Base-by-base conservation (phyloP, 2,888 invertebrate species). In the Agrypnus murinus region DNA sequence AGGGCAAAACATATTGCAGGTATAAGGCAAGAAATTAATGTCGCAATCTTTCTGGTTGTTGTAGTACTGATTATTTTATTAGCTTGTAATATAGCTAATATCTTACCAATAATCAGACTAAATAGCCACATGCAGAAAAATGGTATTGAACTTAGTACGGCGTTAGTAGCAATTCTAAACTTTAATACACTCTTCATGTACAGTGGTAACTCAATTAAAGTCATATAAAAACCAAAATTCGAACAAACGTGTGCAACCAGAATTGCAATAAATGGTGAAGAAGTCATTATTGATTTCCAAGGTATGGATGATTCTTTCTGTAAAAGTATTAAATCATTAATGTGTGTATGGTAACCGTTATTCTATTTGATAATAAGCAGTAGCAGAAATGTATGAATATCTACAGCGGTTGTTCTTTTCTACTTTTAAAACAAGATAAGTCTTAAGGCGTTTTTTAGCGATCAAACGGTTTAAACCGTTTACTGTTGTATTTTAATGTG, bases 171-270 rank as follows among this genome's bases (percentile, higher is more conserved):
- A 63, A 92, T 89, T 77, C 90, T 87, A 81, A 91, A 90, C 80
- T 90, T 89, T 63, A 92, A 82, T 1, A 92, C 89, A 69, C 90
- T 90, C 46, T 88, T 90, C 89, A 92, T 90, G 63, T 82, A 82
- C 4, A 45, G 43, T 34, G 65, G 65, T 12, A 58, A 15, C 81
- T 95, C 93, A 58, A 93, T 93, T 34, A 95, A 90, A 77, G 95
- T 86, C 92, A 94, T 94, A 84, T 95, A 95, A 93, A 93, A 95
- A 70, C 94, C 95, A 89, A 92, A 93, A 84, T 95, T 95, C 79
- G 90, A 92, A 85, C 93, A 94, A 1, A 90, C 89, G 83, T 95
- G 95, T 0, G 93, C 88, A 8, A 94, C 87, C 57, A 94, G 84
- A 78, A 95, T 94, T 0, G 94, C 93, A 82, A 91, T 88, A 84